Percentiles rank a stretch among this genome's conserved stretches.
Conservation (phyloP, 2,888 invertebrate species). For the Trisateles emortualis region DNA sequence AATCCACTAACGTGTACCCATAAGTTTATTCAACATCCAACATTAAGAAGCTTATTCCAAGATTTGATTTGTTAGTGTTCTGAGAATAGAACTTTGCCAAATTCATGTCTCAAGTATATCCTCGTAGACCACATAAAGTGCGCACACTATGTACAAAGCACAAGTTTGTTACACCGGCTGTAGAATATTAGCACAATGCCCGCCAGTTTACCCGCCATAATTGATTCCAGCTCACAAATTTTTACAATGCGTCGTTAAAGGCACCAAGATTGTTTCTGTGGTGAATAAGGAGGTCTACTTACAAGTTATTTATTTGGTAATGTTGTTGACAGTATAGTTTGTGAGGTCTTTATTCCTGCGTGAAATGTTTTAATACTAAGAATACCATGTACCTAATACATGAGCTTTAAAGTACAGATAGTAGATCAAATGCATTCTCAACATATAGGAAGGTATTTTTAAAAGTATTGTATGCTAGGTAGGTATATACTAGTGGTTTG, state of each 20-base stretch:
- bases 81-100: not conserved
- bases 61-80: not conserved
- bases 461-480: too few relatives aligned
- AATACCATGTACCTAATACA: too few relatives aligned
- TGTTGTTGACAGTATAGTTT: too few relatives aligned
- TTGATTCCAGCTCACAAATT: constrained; percentile 8
- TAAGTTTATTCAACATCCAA: too few relatives aligned
- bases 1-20: not conserved
- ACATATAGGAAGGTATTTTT: too few relatives aligned
- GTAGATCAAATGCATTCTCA: too few relatives aligned
- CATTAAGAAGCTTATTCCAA: not conserved
- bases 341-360: too few relatives aligned
- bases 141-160: constrained; percentile 1
- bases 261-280: not conserved
- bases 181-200: constrained; percentile 2
- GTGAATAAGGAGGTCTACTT: not conserved
- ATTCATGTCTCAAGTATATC: not conserved
- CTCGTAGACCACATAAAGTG: constrained; percentile 4
- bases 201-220: constrained; percentile 6
- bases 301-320: not conserved
- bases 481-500: too few relatives aligned
- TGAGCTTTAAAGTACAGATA: too few relatives aligned
- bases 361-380: too few relatives aligned
- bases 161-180: constrained; percentile 2
- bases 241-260: constrained; percentile 1